Conservation (phyloP, 2,113 vertebrate genomes). For the Corythaixoides concolor region DNA sequence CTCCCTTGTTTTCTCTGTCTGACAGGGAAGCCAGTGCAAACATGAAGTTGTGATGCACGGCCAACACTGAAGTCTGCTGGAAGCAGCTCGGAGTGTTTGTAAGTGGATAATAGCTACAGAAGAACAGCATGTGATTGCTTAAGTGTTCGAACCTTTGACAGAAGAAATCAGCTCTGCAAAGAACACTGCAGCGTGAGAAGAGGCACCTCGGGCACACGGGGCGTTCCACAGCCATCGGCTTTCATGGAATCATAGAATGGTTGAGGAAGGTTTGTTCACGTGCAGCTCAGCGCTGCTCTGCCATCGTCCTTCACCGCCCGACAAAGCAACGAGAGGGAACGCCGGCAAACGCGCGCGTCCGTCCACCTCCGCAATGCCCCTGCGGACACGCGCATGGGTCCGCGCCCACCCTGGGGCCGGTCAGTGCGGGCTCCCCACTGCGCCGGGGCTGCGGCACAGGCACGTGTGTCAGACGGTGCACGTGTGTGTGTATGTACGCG, state of each 20-base stretch:
- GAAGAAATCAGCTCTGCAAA: background rate
- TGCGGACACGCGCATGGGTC: too few species aligned
- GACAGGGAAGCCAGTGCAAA: background rate
- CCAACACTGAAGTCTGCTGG: background rate
- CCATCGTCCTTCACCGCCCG: too few species aligned
- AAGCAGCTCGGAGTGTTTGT: background rate
- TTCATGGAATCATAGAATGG: too few species aligned
- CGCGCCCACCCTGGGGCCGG: too few species aligned
- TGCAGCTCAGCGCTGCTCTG: background rate
- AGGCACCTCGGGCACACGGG: accelerated
- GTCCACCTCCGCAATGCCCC: too few species aligned
- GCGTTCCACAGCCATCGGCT: too few species aligned
- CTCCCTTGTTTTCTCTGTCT: background rate
- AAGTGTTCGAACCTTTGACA: background rate
- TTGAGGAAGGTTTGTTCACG: background rate
- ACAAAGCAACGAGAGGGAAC: background rate
- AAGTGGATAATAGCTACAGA: background rate
- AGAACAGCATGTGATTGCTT: background rate
- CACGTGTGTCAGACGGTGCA: background rate
- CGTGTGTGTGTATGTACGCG: accelerated
- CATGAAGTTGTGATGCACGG: background rate
- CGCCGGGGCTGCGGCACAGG: too few species aligned
- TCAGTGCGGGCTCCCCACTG: background rate
- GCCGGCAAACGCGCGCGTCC: accelerated
- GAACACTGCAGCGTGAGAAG: background rate